Evolutionary conservation across 53 echinoderm and acorn worm species (phyloP).

Genomic region (Arbacia lixula): DNA sequence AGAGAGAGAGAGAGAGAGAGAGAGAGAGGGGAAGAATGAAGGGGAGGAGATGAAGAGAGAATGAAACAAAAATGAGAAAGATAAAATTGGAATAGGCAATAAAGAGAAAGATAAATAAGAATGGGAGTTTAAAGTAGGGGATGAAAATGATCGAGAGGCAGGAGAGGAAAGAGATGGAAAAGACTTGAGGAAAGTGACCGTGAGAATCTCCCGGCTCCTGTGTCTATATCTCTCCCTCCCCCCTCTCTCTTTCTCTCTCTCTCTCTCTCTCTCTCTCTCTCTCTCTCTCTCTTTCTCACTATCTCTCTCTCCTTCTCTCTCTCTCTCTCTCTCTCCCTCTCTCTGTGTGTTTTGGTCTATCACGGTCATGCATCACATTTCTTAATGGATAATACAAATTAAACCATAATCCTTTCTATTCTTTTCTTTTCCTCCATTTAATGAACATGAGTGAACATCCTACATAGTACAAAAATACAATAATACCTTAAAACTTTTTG

Average conservation of each 20-base stretch:
- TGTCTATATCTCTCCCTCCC: background rate
- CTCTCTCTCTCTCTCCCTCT: slow-evolving; percentile 20
- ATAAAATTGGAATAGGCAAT: too few species aligned
- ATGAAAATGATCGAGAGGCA: too few species aligned
- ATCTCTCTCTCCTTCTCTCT: background rate
- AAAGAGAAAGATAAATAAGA: too few species aligned
- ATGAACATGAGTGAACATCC: slow-evolving; percentile 61
- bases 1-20: too few species aligned
- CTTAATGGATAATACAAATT: background rate
- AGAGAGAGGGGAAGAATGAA: too few species aligned
- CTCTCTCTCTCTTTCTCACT: background rate
- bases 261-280: background rate
- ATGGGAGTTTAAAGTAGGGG: too few species aligned
- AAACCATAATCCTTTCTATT: slow-evolving; percentile 6
- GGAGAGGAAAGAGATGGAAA: too few species aligned
- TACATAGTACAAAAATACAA: slow-evolving; percentile 66
- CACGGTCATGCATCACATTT: background rate
- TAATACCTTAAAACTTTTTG: slow-evolving; percentile 66
- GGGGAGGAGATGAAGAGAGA: too few species aligned
- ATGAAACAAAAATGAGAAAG: too few species aligned
- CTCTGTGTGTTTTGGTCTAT: background rate
- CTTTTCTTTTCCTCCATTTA: slow-evolving; percentile 54
- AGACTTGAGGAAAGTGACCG: too few species aligned
- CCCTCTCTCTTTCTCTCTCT: background rate
- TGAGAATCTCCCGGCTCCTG: background rate